A percentile compares a stretch with the other conserved stretches of the same genome.
Conservation (phyloP, 2,888 invertebrate species). For the Cataglyphis altisquamis region DNA sequence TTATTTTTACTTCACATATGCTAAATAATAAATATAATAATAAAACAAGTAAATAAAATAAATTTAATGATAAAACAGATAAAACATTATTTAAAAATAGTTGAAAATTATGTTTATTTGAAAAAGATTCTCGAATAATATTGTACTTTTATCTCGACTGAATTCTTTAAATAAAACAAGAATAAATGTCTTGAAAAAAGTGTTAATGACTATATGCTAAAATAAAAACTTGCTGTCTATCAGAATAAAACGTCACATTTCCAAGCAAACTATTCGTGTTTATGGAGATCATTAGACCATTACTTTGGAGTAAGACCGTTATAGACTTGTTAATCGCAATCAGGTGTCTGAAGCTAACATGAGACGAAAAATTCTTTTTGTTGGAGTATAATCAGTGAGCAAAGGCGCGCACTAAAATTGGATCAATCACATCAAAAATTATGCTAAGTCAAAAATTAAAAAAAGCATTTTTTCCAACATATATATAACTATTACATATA, state of each 20-base stretch:
- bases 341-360: constrained; percentile 24
- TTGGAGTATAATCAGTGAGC: background rate
- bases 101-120: background rate
- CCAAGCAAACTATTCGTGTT: constrained; percentile 57
- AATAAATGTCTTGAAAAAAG: background rate
- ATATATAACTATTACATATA: background rate
- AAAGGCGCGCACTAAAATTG: constrained; percentile 7
- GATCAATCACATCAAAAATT: constrained; percentile 3
- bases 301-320: constrained; percentile 55
- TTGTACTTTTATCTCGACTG: background rate
- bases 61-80: background rate
- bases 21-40: background rate
- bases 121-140: background rate
- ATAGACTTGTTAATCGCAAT: constrained; percentile 69
- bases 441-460: background rate
- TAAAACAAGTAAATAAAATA: background rate
- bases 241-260: constrained; percentile 27
- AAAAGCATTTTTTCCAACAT: background rate
- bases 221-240: constrained; percentile 13
- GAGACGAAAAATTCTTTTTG: constrained; percentile 19
- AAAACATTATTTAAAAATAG: background rate
- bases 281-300: constrained; percentile 69
- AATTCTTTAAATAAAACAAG: constrained; percentile 28
- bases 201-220: constrained; percentile 35
- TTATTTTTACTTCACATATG: background rate